Conservation (phyloP, 2,888 invertebrate species). For the Chymomyza caudatula region DNA sequence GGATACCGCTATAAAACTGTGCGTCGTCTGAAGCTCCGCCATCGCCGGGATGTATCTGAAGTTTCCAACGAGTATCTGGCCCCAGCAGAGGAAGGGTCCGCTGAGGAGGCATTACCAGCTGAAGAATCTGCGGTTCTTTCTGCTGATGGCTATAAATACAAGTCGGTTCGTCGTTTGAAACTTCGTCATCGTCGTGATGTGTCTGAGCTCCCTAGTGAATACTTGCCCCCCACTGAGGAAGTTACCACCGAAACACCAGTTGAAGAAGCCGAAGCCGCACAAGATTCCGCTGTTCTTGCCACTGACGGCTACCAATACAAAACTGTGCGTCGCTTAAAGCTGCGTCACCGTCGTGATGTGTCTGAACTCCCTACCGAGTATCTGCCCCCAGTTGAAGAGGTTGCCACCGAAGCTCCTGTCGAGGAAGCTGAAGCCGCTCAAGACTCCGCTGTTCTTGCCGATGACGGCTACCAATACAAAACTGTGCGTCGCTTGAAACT, state of each 20-base stretch:
- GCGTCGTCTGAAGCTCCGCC: slow-evolving; percentile 61
- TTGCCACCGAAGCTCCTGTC: slow-evolving; percentile 21
- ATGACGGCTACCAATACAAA: slow-evolving; percentile 37
- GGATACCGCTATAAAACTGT: slow-evolving; percentile 71
- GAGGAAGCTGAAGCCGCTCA: slow-evolving; percentile 17
- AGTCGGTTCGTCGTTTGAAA: slow-evolving; percentile 42
- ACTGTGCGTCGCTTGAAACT: slow-evolving; percentile 38
- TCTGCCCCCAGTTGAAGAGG: slow-evolving; percentile 38
- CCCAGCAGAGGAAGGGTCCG: slow-evolving; percentile 11
- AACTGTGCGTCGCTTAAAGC: slow-evolving; percentile 38
- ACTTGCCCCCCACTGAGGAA: slow-evolving; percentile 37
- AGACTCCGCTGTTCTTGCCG: slow-evolving; percentile 29
- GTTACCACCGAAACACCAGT: slow-evolving; percentile 27
- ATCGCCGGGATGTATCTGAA: slow-evolving; percentile 67
- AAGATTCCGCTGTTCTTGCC: slow-evolving; percentile 29
- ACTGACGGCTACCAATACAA: slow-evolving; percentile 49
- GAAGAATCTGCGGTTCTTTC: slow-evolving; percentile 22
- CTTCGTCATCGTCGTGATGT: slow-evolving; percentile 47
- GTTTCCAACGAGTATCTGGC: slow-evolving; percentile 57
- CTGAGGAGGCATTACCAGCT: not conserved
- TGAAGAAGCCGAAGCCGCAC: slow-evolving; percentile 13
- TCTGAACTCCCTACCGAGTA: slow-evolving; percentile 39
- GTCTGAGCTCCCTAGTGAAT: slow-evolving; percentile 26
- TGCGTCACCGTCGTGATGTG: slow-evolving; percentile 47
- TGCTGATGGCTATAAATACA: slow-evolving; percentile 46